phyloP scores from a whole-genome alignment of 2,113 vertebrate genomes.

The Zosterops japonicus region DNA sequence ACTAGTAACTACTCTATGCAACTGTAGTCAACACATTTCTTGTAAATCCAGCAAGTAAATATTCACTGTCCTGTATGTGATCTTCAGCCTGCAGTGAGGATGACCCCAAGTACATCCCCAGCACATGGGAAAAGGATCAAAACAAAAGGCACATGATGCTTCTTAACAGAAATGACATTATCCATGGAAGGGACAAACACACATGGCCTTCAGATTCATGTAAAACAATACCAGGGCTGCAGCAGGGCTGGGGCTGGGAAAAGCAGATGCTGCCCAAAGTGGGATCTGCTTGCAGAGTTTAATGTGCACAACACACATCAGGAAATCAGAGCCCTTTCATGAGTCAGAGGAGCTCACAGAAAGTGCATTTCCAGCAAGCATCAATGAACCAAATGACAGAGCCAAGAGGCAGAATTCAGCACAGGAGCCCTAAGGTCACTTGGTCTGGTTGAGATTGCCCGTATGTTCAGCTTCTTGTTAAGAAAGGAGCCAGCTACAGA shows the following conservation, averaged over 20 bases:
- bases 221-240: conserved; percentile 57
- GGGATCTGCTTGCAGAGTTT: background rate
- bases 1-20: background rate
- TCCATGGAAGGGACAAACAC: conserved; percentile 34
- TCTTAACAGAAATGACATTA: conserved; percentile 16
- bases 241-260: conserved; percentile 23
- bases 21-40: background rate
- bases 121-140: conserved; percentile 62
- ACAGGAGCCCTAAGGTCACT: background rate
- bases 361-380: background rate
- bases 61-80: background rate
- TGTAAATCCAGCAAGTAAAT: background rate
- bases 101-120: conserved; percentile 30
- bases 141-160: conserved; percentile 32
- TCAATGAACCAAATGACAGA: background rate
- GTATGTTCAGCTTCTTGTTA: background rate
- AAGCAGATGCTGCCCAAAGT: conserved; percentile 51
- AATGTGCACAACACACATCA: background rate
- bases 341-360: background rate
- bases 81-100: conserved; percentile 31
- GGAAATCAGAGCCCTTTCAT: background rate
- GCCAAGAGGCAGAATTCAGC: background rate
- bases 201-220: conserved; percentile 52
- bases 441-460: background rate
- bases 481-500: background rate